Conservation (phyloP, 2,113 vertebrate genomes). For the Hystrix brachyura region DNA sequence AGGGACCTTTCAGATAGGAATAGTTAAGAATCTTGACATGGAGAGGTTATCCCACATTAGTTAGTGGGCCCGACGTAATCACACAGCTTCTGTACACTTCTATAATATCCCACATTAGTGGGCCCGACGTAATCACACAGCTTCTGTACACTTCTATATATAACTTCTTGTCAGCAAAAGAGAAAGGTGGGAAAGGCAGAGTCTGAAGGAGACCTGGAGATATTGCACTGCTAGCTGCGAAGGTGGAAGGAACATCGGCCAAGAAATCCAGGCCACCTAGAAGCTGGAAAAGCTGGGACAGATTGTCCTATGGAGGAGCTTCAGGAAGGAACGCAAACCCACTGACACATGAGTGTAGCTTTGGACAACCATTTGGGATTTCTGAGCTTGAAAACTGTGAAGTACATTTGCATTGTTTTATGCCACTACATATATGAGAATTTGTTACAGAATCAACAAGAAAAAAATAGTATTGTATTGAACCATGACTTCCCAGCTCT, state of each 20-base stretch:
- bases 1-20: neutral
- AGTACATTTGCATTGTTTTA: neutral
- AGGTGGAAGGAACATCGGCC: neutral
- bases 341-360: neutral
- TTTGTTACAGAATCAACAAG: neutral
- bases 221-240: neutral
- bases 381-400: neutral
- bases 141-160: neutral
- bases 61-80: neutral
- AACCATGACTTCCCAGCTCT: neutral
- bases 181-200: neutral
- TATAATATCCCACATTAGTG: neutral
- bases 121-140: neutral
- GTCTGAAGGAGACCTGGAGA: neutral
- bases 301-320: no score
- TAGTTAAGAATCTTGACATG: neutral
- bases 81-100: neutral
- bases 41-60: neutral
- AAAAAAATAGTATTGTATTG: neutral
- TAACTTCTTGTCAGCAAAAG: neutral
- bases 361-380: neutral
- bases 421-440: neutral
- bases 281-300: neutral
- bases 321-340: fast-evolving
- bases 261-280: neutral